Percentiles rank a stretch among this genome's conserved stretches.
Evolutionary conservation across 2,113 vertebrate genomes (phyloP).

Genomic region (Sinocyclocheilus anshuiensis): DNA sequence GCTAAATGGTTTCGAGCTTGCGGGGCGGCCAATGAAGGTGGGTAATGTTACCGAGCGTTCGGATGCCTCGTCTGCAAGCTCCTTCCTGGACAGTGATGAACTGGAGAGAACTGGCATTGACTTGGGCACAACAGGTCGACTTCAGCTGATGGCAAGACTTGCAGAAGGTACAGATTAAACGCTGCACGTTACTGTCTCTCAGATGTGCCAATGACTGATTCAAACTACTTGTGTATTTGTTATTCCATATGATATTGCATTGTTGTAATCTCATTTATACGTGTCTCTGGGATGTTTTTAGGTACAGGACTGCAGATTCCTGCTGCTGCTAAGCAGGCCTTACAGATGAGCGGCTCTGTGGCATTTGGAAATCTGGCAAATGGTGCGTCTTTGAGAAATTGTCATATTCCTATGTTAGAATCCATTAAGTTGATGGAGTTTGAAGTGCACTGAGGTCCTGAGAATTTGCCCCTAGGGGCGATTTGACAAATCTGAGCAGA

Average conservation of each 20-base stretch:
- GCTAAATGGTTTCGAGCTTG: slow-evolving; percentile 95
- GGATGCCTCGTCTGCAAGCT: slow-evolving; percentile 94
- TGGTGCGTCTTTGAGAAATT: slow-evolving; percentile 53
- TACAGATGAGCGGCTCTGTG: slow-evolving; percentile 95
- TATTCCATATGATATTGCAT: neutral
- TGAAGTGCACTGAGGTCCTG: neutral
- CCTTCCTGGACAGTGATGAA: slow-evolving; percentile 96
- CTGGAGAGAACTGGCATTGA: slow-evolving; percentile 97
- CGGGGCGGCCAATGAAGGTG: slow-evolving; percentile 97
- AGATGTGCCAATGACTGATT: neutral
- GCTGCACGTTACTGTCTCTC: neutral
- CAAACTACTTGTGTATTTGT: neutral
- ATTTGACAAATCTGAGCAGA: neutral
- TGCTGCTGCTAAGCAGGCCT: slow-evolving; percentile 93
- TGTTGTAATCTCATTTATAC: neutral
- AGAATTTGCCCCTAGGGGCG: neutral
- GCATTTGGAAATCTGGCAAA: slow-evolving; percentile 88
- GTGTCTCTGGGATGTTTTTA: slow-evolving; percentile 56
- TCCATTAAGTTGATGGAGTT: neutral
- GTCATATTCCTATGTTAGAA: neutral
- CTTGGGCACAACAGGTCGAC: slow-evolving; percentile 94
- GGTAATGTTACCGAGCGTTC: slow-evolving; percentile 97
- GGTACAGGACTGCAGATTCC: slow-evolving; percentile 97
- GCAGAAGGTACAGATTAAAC: slow-evolving; percentile 84
- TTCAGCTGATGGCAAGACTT: slow-evolving; percentile 96